Base-by-base conservation (phyloP, 2,888 invertebrate species). In the Tupiocoris notatus region DNA sequence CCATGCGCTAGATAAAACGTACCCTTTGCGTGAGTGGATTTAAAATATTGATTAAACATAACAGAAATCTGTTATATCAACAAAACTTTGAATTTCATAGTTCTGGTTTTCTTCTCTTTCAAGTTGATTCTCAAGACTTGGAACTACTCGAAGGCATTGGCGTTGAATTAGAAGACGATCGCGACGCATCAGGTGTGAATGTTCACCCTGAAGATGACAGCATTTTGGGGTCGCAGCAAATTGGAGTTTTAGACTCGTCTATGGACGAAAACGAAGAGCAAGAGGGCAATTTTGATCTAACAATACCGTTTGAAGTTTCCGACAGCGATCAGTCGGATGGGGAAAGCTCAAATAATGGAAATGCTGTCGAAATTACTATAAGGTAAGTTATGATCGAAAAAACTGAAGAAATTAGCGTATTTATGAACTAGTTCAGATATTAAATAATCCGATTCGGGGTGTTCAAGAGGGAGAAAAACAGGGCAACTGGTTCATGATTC, bases 151-250 rank as follows among this genome's bases (percentile, higher is more conserved):
- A 75, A 75, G 66, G 54, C 6, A 21, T 75, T 39, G 66, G 25
- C 1, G 21, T 18, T 7, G 75, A 58, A 25, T 75, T 59, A 59
- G 75, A 22, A 18, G 75, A 39, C 3, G 66, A 66, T 2, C 17
- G n/a, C 0, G 67, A 57, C 2, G 24, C n/a, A 1, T 3, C 17
- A n/a, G 24, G 2, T 2, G 1, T n/a, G 3, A 17, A 20, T 1
- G 65, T 24, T 3, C n/a, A n/a, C 1, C 59, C 66, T 25, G 75
- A 75, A 25, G 75, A 75, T 1, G 93, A 93, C 82, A 93, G 94
- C 82, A 86, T 93, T 56, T 86, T 95, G 82, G 89, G 89, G 18
- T 89, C 90, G 25, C 87, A 90, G 75, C 25, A 54, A 9, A 23
- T 1, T 3, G 61, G 16, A n/a, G 61, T 23, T 7, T 85, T 59